Evolutionary conservation across 1,140 invertebrate genomes (phyloP).

Genomic region (Plodia interpunctella): DNA sequence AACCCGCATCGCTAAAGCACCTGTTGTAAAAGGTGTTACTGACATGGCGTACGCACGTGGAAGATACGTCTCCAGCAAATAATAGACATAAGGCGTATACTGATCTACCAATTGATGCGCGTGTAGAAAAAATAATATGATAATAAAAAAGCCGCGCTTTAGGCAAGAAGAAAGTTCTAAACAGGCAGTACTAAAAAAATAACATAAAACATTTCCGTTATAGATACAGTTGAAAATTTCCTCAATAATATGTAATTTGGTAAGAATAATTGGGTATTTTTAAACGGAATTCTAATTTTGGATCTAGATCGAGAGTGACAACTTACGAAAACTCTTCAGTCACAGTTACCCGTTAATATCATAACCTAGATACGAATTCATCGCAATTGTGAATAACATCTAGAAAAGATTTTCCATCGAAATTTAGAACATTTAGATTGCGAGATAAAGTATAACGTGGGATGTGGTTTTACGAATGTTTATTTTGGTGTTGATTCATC

Average conservation of each 20-base stretch:
- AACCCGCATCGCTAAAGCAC: conserved; percentile 27
- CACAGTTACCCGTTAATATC: background rate
- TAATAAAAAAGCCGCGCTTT: too few species aligned
- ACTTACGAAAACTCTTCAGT: too few species aligned
- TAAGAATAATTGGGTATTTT: too few species aligned
- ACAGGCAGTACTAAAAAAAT: too few species aligned
- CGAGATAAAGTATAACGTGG: background rate
- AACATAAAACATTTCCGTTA: too few species aligned
- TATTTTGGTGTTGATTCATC: background rate
- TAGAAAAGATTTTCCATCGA: background rate
- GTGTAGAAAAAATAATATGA: too few species aligned
- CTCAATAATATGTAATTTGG: too few species aligned
- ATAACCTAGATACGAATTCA: background rate
- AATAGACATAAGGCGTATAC: background rate
- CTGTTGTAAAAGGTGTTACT: background rate
- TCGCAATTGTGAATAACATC: background rate
- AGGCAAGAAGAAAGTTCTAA: too few species aligned
- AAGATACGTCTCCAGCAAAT: background rate
- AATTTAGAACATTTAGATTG: background rate
- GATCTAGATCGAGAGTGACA: too few species aligned
- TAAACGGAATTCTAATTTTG: too few species aligned
- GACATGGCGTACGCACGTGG: background rate
- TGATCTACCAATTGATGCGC: too few species aligned
- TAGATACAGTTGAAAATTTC: too few species aligned
- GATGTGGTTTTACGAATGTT: background rate